phyloP scores from a whole-genome alignment of 2,797 vertebrate species.

The Anguilla megastoma region DNA sequence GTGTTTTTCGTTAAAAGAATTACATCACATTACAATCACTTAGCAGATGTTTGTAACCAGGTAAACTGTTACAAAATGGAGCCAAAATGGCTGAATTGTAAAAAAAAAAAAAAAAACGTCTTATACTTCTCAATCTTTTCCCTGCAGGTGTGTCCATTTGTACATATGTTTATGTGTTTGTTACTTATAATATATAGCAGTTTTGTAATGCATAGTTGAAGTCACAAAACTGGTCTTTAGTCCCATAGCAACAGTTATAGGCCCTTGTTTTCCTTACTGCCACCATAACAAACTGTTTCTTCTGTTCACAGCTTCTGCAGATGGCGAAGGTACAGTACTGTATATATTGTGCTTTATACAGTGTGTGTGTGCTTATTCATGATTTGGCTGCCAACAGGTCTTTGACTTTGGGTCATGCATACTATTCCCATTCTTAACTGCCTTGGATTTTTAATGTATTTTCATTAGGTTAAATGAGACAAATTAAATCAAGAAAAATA shows the following conservation, averaged over 20 bases:
- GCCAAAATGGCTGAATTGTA: background rate
- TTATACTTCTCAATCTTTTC: no score
- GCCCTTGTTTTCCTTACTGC: background rate
- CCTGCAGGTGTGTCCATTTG: no score
- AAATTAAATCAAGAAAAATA: background rate
- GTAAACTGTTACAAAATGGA: background rate
- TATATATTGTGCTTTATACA: background rate
- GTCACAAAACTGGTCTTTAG: background rate
- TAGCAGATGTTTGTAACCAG: background rate
- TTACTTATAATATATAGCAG: background rate
- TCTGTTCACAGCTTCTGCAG: background rate
- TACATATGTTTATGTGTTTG: background rate
- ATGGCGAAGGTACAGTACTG: conserved; percentile 3
- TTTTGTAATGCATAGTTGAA: background rate
- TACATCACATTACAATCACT: background rate
- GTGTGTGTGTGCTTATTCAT: background rate
- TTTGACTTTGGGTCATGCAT: background rate
- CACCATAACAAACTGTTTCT: background rate
- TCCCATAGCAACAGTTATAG: background rate
- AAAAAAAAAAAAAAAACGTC: no score
- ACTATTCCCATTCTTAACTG: background rate
- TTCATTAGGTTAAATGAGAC: background rate
- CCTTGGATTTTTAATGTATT: background rate
- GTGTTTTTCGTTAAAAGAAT: no score
- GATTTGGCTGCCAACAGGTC: background rate